Base-by-base conservation (phyloP, 2,113 vertebrate species). In the Hiodon tergisus region DNA sequence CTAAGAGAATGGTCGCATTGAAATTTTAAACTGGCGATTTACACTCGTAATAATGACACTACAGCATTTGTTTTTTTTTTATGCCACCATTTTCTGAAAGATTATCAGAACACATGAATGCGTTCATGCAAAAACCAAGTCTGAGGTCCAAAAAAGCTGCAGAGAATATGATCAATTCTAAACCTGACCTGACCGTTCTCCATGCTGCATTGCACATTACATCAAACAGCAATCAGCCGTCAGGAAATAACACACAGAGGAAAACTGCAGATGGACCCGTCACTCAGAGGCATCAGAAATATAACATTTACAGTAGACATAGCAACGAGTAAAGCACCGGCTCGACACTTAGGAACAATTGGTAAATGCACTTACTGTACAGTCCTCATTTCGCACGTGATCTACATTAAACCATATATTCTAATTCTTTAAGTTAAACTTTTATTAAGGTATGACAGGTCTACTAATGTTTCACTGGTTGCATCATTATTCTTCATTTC, bases 81-180 rank as follows among this genome's bases (percentile, higher is more conserved):
- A 74, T 13, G 48, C 62, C 53, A 67, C 17, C 31, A 31, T 31
- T 31, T n/a, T 67, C 46, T 57, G 54, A 62, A 73, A 73, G 59
- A 53, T 63, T 73, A 46, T 54, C 50, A 60, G 13, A 48, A 10
- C 4, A 47, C 31, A 11, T 11, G 31, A 31, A 31, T 31, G 31
- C 58, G 51, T 59, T 46, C 55, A 14, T 71, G 4, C 70, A 59
- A 46, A 52, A 60, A 59, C 9, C 58, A 59, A 6, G 8, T 58
- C 70, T 10, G 57, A 16, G 31, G 52, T 71, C 54, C 69, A 71
- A 69, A 71, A 59, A 47, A 47, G 17, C 70, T 51, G 59, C 70
- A 60, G 2, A 48, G 57, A 48, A 47, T 57, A 50, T 59, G 58
- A 54, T 8, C 13, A 10, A 71, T 60, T 59, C 31, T 71, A 8